These are phyloP conservation scores for Cliona cf. orientalis DNA, from an alignment of 37 sponge, comb jelly and placozoan genomes.

Conservation along the genomic window DNA sequence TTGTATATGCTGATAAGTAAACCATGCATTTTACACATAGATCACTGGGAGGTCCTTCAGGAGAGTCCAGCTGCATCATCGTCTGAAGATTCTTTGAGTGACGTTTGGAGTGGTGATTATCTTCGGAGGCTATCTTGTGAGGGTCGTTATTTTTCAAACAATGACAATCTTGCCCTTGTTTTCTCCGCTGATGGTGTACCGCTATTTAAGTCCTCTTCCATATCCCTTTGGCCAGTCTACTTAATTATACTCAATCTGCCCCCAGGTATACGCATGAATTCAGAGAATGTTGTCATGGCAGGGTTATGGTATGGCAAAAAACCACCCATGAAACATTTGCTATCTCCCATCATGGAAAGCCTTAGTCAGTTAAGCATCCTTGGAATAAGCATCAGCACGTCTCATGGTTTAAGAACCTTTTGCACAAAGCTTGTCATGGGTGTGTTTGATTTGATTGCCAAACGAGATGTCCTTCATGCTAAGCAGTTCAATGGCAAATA, in stretches of 20 bases:
- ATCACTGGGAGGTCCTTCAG: neutral
- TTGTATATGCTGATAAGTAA: no score
- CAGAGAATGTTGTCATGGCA: no score
- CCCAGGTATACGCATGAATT: neutral
- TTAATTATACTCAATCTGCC: no score
- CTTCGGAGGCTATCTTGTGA: neutral
- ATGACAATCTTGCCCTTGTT: neutral
- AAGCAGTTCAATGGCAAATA: slow-evolving; percentile 54
- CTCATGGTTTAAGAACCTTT: neutral
- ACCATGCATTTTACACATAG: neutral
- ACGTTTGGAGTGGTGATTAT: neutral
- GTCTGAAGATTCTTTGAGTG: neutral
- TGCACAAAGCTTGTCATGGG: slow-evolving; percentile 3
- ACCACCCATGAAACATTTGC: neutral
- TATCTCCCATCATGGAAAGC: neutral
- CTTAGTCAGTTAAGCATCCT: neutral
- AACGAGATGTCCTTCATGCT: neutral
- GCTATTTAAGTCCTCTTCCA: neutral
- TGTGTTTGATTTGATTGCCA: slow-evolving; percentile 43
- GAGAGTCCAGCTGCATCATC: neutral
- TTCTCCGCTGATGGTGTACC: neutral
- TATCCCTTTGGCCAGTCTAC: no score
- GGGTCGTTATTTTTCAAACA: neutral
- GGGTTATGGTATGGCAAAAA: no score
- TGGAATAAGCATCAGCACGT: neutral